Percentiles rank a stretch among this genome's conserved stretches.
These are phyloP conservation scores for Myzus persicae DNA, from an alignment of 1,140 invertebrate genomes.

Conservation along the genomic window DNA sequence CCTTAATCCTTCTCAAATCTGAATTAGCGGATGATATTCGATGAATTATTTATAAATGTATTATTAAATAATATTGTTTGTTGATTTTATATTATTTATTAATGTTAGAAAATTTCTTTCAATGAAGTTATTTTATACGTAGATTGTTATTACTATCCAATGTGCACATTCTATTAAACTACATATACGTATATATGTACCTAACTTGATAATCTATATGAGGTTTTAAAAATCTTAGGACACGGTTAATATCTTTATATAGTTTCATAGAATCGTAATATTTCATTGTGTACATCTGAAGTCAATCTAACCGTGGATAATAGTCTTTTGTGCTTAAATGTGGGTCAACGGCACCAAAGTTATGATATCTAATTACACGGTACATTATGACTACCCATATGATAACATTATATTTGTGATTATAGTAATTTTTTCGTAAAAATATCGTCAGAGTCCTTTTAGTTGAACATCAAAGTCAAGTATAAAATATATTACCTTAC, in stretches of 20 bases:
- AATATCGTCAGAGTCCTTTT: neutral
- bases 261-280: neutral
- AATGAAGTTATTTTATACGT: neutral
- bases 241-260: constrained; percentile 16
- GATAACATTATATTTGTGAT: neutral
- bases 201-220: neutral
- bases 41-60: neutral
- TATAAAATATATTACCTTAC: neutral
- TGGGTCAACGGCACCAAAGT: constrained; percentile 56
- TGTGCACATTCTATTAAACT: neutral
- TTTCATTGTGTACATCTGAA: constrained; percentile 27
- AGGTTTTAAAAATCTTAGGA: neutral
- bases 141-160: neutral
- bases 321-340: constrained; percentile 37
- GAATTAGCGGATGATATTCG: neutral
- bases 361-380: constrained; percentile 55
- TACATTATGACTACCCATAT: neutral
- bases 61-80: neutral
- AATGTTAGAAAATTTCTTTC: neutral
- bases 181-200: neutral
- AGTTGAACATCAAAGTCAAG: neutral
- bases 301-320: constrained; percentile 55
- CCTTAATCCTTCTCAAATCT: neutral
- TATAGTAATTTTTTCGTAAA: constrained; percentile 19
- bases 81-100: neutral